A percentile compares a stretch with the other conserved stretches of the same genome.
Conservation (phyloP, 1,140 invertebrate genomes). For the Trachelipus rathkii region DNA sequence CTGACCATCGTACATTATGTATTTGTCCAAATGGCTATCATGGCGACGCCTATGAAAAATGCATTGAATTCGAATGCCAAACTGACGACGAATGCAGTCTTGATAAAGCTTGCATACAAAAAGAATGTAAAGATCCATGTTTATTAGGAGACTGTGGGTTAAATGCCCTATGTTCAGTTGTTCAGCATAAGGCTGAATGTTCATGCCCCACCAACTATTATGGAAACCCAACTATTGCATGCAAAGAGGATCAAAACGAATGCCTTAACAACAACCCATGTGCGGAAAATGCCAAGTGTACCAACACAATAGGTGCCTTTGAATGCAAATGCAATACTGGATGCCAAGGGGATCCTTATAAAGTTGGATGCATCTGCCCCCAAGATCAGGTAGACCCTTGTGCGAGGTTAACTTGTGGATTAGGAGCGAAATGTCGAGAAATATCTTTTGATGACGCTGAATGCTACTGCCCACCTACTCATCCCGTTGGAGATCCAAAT, state of each 20-base stretch:
- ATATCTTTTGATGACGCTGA: constrained; percentile 61
- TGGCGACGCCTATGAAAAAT: constrained; percentile 47
- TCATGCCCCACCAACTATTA: constrained; percentile 77
- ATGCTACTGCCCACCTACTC: constrained; percentile 76
- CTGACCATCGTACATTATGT: constrained; percentile 61
- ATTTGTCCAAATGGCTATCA: constrained; percentile 62
- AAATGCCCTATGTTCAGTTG: constrained; percentile 79
- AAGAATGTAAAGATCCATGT: constrained; percentile 76
- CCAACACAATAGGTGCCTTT: constrained; percentile 63
- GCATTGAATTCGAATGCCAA: constrained; percentile 66
- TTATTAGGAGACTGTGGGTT: constrained; percentile 68
- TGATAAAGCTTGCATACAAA: constrained; percentile 70
- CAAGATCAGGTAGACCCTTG: constrained; percentile 61
- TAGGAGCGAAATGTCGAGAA: constrained; percentile 68
- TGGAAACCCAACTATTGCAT: constrained; percentile 75
- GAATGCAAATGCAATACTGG: constrained; percentile 73
- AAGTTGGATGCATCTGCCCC: constrained; percentile 67
- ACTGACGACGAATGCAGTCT: constrained; percentile 70
- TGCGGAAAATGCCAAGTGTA: constrained; percentile 75
- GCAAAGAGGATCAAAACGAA: constrained; percentile 64
- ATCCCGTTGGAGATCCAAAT: constrained; percentile 75
- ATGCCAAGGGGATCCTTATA: constrained; percentile 74
- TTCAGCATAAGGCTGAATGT: constrained; percentile 69
- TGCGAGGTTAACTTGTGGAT: constrained; percentile 67
- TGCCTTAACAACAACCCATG: constrained; percentile 70